A percentile compares a stretch with the other conserved stretches of the same genome.
Conservation (phyloP, 2,888 invertebrate species). For the Acanthosepion pharaonis region DNA sequence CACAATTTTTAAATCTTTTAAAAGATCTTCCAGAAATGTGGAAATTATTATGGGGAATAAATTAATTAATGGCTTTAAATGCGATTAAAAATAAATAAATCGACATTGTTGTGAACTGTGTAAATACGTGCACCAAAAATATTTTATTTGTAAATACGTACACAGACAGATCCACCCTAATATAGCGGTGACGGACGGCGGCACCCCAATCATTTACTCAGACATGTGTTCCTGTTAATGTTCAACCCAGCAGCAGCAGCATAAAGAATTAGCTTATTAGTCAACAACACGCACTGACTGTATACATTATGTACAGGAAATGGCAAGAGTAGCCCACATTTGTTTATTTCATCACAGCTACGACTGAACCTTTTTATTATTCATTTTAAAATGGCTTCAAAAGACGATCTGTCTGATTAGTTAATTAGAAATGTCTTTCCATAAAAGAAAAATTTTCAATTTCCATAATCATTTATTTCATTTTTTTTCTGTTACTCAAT, state of each 20-base stretch:
- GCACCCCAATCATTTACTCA: background rate
- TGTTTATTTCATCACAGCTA: background rate
- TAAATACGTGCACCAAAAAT: background rate
- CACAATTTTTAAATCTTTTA: background rate
- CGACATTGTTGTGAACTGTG: background rate
- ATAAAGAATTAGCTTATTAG: background rate
- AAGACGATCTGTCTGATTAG: no score
- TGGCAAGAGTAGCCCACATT: background rate
- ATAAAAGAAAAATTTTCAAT: no score
- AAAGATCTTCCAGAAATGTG: background rate
- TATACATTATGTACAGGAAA: background rate
- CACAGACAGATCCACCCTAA: background rate
- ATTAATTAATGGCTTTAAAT: background rate
- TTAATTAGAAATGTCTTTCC: no score
- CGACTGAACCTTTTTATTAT: no score
- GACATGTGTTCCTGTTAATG: background rate
- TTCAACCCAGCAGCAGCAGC: background rate
- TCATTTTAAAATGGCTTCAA: no score
- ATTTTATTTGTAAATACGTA: background rate
- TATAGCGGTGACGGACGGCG: background rate
- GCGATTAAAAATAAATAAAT: background rate
- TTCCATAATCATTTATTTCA: no score
- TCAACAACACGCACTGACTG: slow-evolving; percentile 33
- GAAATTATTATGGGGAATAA: no score
- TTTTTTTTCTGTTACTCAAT: no score